phyloP scores from a whole-genome alignment of 2,797 vertebrate genomes.

The Gymnodraco acuticeps region DNA sequence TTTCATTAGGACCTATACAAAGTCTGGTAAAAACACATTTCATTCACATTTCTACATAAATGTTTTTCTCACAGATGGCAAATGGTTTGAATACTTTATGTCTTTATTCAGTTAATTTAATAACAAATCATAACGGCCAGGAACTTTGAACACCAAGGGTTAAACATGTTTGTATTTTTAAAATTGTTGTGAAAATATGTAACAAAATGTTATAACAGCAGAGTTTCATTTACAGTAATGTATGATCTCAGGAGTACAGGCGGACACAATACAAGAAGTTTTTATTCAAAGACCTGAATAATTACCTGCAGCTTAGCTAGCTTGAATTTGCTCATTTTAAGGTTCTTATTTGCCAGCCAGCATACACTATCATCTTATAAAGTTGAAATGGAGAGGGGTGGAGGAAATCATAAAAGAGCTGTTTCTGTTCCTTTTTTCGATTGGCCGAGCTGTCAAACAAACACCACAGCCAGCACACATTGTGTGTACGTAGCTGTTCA shows the following conservation, averaged over 20 bases:
- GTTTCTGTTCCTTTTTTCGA: too few relatives aligned
- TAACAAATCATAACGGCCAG: not conserved
- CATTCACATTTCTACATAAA: not conserved
- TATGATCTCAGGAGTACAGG: not conserved
- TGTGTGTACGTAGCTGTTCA: too few relatives aligned
- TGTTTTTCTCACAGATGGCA: not conserved
- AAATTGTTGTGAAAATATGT: not conserved
- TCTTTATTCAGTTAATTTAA: not conserved
- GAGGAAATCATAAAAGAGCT: too few relatives aligned
- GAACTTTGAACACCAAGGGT: too few relatives aligned
- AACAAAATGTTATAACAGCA: not conserved
- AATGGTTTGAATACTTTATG: not conserved
- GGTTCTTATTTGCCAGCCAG: too few relatives aligned
- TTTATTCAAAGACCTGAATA: not conserved
- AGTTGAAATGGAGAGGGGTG: not conserved
- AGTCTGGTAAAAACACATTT: constrained; percentile 2
- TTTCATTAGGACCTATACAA: constrained; percentile 16
- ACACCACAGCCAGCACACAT: too few relatives aligned
- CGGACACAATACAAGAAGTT: not conserved
- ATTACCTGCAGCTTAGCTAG: not conserved
- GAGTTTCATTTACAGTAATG: not conserved
- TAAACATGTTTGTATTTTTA: not conserved
- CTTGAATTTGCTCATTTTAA: not conserved
- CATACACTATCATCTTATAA: not conserved
- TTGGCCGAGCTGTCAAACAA: too few relatives aligned